A percentile compares a stretch with the other conserved stretches of the same genome.
Evolutionary conservation across 1,140 invertebrate genomes (phyloP).

Genomic region (Lepidurus arcticus): DNA sequence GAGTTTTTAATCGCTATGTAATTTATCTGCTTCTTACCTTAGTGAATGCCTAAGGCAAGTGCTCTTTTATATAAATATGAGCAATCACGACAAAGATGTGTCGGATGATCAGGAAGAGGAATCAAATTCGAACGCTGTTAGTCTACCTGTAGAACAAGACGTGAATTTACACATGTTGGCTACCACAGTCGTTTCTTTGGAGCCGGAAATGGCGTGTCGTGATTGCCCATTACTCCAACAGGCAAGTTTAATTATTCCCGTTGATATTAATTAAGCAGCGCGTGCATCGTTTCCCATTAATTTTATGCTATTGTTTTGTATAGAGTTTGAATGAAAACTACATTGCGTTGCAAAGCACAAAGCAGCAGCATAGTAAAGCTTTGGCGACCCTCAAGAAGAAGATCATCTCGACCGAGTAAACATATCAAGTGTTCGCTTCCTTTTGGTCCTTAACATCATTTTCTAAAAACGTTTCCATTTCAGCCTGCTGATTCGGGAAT

Average conservation of each 20-base stretch:
- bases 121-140: not conserved
- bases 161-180: not conserved
- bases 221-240: not conserved
- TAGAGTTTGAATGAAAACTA: not conserved
- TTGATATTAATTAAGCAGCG: not conserved
- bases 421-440: too few relatives aligned
- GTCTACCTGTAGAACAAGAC: not conserved
- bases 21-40: too few relatives aligned
- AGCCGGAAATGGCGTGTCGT: not conserved
- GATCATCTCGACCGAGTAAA: conserved; percentile 25
- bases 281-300: not conserved
- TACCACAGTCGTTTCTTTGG: not conserved
- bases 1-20: too few relatives aligned
- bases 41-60: not conserved
- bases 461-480: not conserved
- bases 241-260: not conserved
- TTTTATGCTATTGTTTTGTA: not conserved
- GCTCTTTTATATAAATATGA: not conserved
- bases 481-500: conserved; percentile 22
- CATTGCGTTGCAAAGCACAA: not conserved
- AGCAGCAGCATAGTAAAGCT: not conserved
- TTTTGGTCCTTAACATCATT: not conserved
- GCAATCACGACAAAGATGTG: not conserved
- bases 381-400: conserved; percentile 23
- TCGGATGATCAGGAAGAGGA: not conserved